Evolutionary conservation across 2,888 invertebrate genomes (phyloP), one percentile per base, ranked within the genome.

Genomic region (Horisme vitalbata): DNA sequence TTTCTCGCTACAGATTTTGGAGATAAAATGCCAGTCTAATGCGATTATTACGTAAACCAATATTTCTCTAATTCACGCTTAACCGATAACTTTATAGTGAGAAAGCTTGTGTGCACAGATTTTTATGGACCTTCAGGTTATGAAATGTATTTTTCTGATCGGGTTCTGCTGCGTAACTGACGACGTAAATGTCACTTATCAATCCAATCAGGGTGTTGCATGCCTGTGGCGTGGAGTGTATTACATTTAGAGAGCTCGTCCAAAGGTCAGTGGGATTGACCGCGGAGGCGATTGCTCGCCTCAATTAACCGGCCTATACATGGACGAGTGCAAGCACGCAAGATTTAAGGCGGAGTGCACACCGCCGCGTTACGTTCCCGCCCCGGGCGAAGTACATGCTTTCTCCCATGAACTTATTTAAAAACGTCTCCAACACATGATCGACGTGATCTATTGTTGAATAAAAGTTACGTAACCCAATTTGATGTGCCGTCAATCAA

Each of bases 391-490:
- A 63, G 63, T 67, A 82, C 6, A 18, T 18, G 6, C 87, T 88
- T 87, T 88, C 88, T 83, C 85, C 79, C 74, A 64, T 83, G 75
- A 71, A 81, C 81, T 85, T 84, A 85, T 87, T 87, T 82, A 82
- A 86, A 86, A 83, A 67, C 83, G 85, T 87, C 88, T 86, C 87
- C 84, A 83, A 83, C 59, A 62, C 75, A 56, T 82, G 85, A 84
- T 85, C 80, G 85, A 87, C 81, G 74, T 65, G 58, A 50, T 60
- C 80, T 59, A 87, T 89, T 89, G 87, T 89, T 79, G 70, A 65
- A 71, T 66, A 69, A 65, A 67, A 57, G 57, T 89, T 84, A 83
- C 74, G 74, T 83, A 86, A 88, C 70, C 63, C 67, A 65, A 79
- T 80, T 80, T 73, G 76, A 81, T 74, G 73, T 72, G 79, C 84